Base-by-base conservation (phyloP, 2,113 vertebrate species). In the Panthera uncia region DNA sequence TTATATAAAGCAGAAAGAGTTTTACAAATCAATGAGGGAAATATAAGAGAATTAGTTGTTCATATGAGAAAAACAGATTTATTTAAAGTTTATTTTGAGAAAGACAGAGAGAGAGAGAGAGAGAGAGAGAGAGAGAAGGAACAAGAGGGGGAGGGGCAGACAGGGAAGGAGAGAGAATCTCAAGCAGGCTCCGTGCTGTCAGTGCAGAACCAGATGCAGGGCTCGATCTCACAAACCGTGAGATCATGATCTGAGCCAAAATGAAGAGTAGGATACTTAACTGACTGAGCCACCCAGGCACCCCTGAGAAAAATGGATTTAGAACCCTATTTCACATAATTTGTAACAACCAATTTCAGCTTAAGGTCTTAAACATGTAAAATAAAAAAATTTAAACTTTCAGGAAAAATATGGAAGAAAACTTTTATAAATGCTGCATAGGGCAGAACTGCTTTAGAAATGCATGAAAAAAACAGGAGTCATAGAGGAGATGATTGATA, bases 401-500 rank as follows among this genome's bases (percentile, higher is more conserved):
- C 29, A 78, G 41, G 91, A 95, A 86, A 92, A 86, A 88, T 69
- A 82, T 14, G 25, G 38, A 95, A 95, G 76, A 93, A 76, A 93
- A 84, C 66, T 25, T 89, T 82, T 69, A 81, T 78, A 90, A 91
- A 63, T n/a, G 74, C 41, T 86, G 27, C 31, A 83, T 9, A 66
- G 10, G 5, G 29, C 89, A 97, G 87, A 97, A 69, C 2, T 57
- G 29, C 41, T 90, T 95, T 92, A 82, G 84, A 74, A 97, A 97
- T 38, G 81, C 29, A 93, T 27, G 45, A 61, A 88, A 94, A 84
- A 98, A 94, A 48, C 38, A 93, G 38, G 94, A 96, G 45, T 84
- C 10, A 50, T 66, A 93, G 91, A 86, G 65, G 27, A 95, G 95
- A 95, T 65, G 41, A 87, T 0, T n/a, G 50, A 68, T 52, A 96